A percentile compares a stretch with the other conserved stretches of the same genome.
Evolutionary conservation across 2,888 invertebrate genomes (phyloP).

Genomic region (Tipula lateralis): DNA sequence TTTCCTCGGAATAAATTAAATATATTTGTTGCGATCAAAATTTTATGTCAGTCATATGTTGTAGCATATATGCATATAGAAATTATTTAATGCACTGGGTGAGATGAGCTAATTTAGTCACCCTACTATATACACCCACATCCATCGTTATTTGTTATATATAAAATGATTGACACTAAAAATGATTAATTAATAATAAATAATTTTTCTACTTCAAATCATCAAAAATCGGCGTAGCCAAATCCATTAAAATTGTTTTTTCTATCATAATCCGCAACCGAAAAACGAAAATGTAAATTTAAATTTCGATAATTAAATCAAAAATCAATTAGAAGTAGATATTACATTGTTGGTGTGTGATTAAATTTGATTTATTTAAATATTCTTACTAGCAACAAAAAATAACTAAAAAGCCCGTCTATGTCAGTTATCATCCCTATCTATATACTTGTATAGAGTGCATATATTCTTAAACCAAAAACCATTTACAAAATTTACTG

Average conservation of each 20-base stretch:
- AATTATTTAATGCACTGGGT: neutral
- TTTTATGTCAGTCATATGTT: neutral
- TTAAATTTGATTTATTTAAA: constrained; percentile 11
- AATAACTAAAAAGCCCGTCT: neutral
- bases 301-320: constrained; percentile 1
- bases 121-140: neutral
- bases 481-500: neutral
- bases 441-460: neutral
- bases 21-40: neutral
- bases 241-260: neutral
- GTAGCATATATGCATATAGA: too few relatives aligned
- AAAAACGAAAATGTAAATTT: neutral
- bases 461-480: neutral
- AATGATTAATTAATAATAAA: neutral
- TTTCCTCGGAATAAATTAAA: neutral
- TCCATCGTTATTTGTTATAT: neutral
- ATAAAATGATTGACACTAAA: neutral
- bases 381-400: neutral
- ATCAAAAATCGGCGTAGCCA: neutral
- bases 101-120: neutral
- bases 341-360: neutral
- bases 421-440: neutral
- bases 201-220: neutral
- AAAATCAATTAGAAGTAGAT: constrained; percentile 15
- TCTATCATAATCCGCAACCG: neutral